These are phyloP conservation scores for Drosophila subpulchrella DNA, from an alignment of 1,140 invertebrate genomes.

Conservation along the genomic window DNA sequence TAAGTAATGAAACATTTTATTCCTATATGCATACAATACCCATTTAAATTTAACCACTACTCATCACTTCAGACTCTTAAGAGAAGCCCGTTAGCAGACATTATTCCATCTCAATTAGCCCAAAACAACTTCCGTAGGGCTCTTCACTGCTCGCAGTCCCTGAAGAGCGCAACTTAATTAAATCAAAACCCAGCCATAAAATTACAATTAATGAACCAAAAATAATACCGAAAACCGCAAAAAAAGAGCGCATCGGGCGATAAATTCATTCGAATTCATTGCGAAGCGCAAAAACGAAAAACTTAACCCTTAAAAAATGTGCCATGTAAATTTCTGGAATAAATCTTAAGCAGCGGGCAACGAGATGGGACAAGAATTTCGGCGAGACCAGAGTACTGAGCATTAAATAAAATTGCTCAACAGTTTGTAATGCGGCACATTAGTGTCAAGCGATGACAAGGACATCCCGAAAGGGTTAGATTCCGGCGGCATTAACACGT, in stretches of 20 bases:
- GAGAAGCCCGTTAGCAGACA: conserved; percentile 26
- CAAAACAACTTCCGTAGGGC: conserved; percentile 24
- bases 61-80: conserved; percentile 7
- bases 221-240: conserved; percentile 71
- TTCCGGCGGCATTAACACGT: conserved; percentile 73
- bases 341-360: conserved; percentile 65
- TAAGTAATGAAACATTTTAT: neutral
- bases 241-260: conserved; percentile 27
- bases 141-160: conserved; percentile 8
- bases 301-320: conserved; percentile 42
- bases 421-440: conserved; percentile 84
- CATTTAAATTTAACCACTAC: neutral
- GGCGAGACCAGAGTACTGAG: conserved; percentile 31
- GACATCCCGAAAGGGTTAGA: conserved; percentile 62
- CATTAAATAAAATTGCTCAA: conserved; percentile 84
- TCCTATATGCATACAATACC: too few relatives aligned
- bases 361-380: conserved; percentile 36
- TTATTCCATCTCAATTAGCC: conserved; percentile 74
- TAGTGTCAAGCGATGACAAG: conserved; percentile 80
- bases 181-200: conserved; percentile 68
- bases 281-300: conserved; percentile 13
- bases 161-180: conserved; percentile 67
- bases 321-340: conserved; percentile 59
- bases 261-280: conserved; percentile 52
- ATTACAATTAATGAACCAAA: conserved; percentile 81